Conservation (phyloP, 2,797 vertebrate genomes). For the Meriones psammophilus region DNA sequence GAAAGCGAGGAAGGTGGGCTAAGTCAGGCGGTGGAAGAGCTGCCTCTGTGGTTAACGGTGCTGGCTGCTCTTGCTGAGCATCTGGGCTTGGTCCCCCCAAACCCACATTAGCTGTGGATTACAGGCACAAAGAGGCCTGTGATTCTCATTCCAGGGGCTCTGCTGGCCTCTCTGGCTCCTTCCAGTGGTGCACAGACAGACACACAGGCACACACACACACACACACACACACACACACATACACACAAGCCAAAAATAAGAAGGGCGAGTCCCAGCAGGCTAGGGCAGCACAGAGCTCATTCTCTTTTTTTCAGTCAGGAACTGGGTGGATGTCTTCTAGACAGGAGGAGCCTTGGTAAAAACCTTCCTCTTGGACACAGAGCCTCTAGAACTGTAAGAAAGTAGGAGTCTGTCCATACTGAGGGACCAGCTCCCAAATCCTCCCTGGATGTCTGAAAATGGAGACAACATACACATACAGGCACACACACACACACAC, state of each 20-base stretch:
- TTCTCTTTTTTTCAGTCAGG: neutral
- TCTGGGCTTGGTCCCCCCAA: neutral
- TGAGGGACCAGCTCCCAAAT: neutral
- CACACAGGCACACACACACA: too few relatives aligned
- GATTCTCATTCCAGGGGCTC: neutral
- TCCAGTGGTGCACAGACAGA: neutral
- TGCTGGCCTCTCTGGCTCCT: neutral
- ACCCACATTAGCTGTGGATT: neutral
- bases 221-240: neutral
- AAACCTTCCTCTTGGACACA: constrained; percentile 10
- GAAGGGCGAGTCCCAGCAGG: neutral
- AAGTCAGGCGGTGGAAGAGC: neutral
- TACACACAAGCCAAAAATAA: neutral
- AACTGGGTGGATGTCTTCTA: neutral
- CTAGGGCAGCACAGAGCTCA: neutral
- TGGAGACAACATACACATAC: neutral
- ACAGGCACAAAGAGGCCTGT: neutral
- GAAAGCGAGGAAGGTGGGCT: neutral
- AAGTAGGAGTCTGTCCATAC: neutral
- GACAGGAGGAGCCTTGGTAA: neutral
- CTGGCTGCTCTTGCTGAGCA: neutral
- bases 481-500: neutral
- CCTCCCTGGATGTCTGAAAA: neutral
- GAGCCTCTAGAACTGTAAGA: neutral
- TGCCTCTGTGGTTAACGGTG: neutral